Percentiles rank a stretch among this genome's conserved stretches.
phyloP scores from a whole-genome alignment of 2,113 vertebrate species.

The Phaethon lepturus region DNA sequence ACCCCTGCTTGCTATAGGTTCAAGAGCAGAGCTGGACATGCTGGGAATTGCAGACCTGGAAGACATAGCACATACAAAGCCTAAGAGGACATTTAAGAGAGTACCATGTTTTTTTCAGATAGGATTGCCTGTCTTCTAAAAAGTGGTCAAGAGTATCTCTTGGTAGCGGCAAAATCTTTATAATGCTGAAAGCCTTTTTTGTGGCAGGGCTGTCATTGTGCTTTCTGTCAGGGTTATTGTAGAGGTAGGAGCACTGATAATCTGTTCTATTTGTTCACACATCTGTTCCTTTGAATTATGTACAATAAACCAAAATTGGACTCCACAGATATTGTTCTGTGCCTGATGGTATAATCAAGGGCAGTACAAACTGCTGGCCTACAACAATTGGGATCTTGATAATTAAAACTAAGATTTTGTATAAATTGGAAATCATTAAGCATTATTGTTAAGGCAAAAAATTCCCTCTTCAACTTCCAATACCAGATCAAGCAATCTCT shows the following conservation, averaged over 20 bases:
- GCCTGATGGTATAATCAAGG: fast-evolving
- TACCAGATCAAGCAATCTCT: not conserved
- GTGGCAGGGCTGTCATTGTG: not conserved
- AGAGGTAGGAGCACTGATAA: not conserved
- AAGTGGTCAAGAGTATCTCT: not conserved
- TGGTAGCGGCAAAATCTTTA: not conserved
- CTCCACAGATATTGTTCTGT: not conserved
- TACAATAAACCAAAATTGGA: not conserved
- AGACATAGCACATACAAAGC: not conserved
- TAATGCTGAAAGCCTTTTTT: not conserved
- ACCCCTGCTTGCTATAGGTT: not conserved
- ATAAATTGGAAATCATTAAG: not conserved
- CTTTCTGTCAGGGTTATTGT: not conserved
- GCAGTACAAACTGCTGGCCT: not conserved
- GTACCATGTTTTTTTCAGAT: not conserved
- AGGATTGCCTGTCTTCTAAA: not conserved
- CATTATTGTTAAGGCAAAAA: not conserved
- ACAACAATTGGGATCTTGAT: not conserved
- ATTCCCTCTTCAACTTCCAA: not conserved
- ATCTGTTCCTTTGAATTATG: not conserved
- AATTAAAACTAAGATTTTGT: not conserved
- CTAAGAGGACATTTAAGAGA: not conserved
- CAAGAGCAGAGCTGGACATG: not conserved
- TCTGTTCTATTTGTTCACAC: not conserved
- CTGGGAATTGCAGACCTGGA: not conserved